Base-by-base conservation (phyloP, 2,888 invertebrate species). In the Lordiphosa andalusiaca region DNA sequence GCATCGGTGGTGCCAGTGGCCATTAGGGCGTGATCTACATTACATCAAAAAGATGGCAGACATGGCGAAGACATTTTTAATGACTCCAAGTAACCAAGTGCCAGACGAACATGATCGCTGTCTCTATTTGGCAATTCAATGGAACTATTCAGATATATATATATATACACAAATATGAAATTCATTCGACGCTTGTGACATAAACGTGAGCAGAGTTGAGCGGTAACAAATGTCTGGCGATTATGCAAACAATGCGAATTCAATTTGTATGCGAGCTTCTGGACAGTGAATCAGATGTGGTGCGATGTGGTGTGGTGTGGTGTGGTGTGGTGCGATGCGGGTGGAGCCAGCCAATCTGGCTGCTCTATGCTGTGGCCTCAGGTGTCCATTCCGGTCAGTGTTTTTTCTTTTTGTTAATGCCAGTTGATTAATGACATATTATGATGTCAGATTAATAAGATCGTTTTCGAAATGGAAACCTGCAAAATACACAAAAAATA, bases 361-460 rank as follows among this genome's bases (percentile, higher is more conserved):
- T 58, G 67, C 72, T 6, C 21, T 21, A 13, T 40, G 47, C 39
- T 30, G 40, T 46, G 52, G 66, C 68, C 71, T 72, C 69, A 72
- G 68, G 68, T 71, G 66, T 60, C 66, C 73, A 69, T 67, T 82
- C 78, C 76, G 19, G 19, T 21, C 21, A n/a, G 21, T 42, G 59
- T 55, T 71, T n/a, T n/a, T n/a, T n/a, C n/a, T n/a, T n/a, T n/a
- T 67, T 73, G 83, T 81, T 86, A 86, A 86, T 86, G 72, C 86
- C 78, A 53, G 46, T 70, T 88, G 87, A 88, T 88, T 82, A 86
- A 88, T 88, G 77, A 67, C 83, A 84, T 87, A 88, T 88, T 88
- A 87, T 88, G 87, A 88, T 88, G 87, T 87, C 87, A 87, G 87
- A 87, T 88, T 88, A 87, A 83, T 87, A 83, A 86, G 87, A 87